Percentiles rank a stretch among this genome's conserved stretches.
phyloP scores from a whole-genome alignment of 2,888 invertebrate genomes.

The Drosophila sordidapex region DNA sequence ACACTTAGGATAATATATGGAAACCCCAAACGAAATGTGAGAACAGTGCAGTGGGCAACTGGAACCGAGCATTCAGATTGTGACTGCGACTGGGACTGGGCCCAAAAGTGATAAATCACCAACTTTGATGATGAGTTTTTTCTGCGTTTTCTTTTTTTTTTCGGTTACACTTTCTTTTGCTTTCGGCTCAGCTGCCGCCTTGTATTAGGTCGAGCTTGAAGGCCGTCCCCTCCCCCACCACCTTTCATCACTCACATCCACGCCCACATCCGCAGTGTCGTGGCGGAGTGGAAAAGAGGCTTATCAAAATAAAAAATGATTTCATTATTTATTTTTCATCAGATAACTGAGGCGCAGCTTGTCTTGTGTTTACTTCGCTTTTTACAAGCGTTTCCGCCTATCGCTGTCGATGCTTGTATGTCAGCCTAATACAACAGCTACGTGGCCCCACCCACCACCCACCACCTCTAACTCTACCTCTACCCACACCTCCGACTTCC shows the following conservation, averaged over 20 bases:
- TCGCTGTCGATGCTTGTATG: slow-evolving; percentile 56
- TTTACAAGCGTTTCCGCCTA: slow-evolving; percentile 68
- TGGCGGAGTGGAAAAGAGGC: slow-evolving; percentile 67
- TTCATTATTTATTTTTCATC: slow-evolving; percentile 79
- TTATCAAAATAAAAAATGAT: slow-evolving; percentile 81
- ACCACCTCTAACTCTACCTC: background rate
- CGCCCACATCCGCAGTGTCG: background rate
- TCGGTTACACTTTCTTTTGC: slow-evolving; percentile 2
- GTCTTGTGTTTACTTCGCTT: slow-evolving; percentile 46
- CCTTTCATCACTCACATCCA: background rate
- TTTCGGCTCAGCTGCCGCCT: slow-evolving; percentile 19
- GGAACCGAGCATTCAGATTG: slow-evolving; percentile 3
- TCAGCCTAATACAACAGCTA: slow-evolving; percentile 37
- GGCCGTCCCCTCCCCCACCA: background rate
- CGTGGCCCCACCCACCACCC: background rate
- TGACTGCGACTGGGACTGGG: slow-evolving; percentile 14
- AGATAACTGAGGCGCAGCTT: slow-evolving; percentile 65
- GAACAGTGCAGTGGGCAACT: slow-evolving; percentile 17
- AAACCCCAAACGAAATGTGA: background rate
- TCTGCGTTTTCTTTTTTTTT: background rate
- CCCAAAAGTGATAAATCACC: slow-evolving; percentile 74
- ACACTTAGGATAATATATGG: background rate
- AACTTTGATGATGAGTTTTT: slow-evolving; percentile 71
- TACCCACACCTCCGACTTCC: background rate
- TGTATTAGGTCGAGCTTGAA: slow-evolving; percentile 34